Evolutionary conservation across 2,113 vertebrate species (phyloP).

Genomic region (Motacilla alba): DNA sequence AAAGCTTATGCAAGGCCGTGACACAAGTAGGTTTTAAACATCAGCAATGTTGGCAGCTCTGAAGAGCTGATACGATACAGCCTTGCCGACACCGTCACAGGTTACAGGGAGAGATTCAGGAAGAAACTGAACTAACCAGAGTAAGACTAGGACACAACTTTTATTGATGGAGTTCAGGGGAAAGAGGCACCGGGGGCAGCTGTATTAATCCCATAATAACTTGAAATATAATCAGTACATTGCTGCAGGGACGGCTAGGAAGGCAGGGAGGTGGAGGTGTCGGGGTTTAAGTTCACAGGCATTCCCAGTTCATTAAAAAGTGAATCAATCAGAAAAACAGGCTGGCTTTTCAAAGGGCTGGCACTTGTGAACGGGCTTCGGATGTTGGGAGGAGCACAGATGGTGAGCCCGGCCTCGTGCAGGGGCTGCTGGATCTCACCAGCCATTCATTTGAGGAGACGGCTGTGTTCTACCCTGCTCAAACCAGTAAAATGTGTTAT

Average conservation of each 20-base stretch:
- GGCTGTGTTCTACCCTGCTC: constrained; percentile 26
- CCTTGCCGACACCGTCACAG: constrained; percentile 5
- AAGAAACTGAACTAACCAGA: constrained; percentile 42
- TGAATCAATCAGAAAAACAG: constrained; percentile 65
- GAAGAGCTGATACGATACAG: constrained; percentile 29
- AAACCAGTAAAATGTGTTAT: constrained; percentile 63
- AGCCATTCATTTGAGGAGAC: constrained; percentile 11
- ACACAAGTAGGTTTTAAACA: constrained; percentile 31
- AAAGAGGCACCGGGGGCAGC: constrained; percentile 33
- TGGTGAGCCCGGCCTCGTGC: background rate
- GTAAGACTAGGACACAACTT: constrained; percentile 28
- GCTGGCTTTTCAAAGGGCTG: constrained; percentile 67
- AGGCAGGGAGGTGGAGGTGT: constrained; percentile 23
- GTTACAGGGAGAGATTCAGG: constrained; percentile 22
- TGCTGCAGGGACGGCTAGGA: constrained; percentile 24
- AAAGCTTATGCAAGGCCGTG: constrained; percentile 16
- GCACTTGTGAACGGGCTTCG: constrained; percentile 33
- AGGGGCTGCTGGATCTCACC: constrained; percentile 37
- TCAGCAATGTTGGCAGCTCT: constrained; percentile 33
- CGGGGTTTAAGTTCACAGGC: constrained; percentile 61
- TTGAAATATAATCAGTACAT: constrained; percentile 59
- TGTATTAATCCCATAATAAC: constrained; percentile 68
- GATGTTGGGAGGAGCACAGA: constrained; percentile 45
- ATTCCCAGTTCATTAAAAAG: constrained; percentile 69
- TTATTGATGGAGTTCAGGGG: constrained; percentile 55